A percentile compares a stretch with the other conserved stretches of the same genome.
phyloP scores from a whole-genome alignment of 2,888 invertebrate species.

The Sycophila texana region DNA sequence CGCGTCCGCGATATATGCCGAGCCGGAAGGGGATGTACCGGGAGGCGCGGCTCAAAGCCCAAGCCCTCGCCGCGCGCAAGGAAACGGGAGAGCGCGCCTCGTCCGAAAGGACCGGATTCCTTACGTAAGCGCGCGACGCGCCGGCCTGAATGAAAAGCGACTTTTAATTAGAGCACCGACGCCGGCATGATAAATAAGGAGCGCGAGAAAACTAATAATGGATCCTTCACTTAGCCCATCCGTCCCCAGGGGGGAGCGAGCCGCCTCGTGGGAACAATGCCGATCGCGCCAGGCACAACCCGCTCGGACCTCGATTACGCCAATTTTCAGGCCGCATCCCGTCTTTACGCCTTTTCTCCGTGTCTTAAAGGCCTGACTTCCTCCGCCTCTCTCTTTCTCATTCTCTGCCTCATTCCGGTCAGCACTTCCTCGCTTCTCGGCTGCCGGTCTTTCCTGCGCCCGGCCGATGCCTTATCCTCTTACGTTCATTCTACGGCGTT shows the following conservation, averaged over 20 bases:
- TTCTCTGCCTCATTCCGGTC: too few relatives aligned
- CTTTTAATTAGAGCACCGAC: slow-evolving; percentile 46
- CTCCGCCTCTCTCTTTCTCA: too few relatives aligned
- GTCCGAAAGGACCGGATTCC: too few relatives aligned
- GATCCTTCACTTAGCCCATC: slow-evolving; percentile 13
- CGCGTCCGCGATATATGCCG: background rate
- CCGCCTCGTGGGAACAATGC: background rate
- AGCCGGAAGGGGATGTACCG: background rate
- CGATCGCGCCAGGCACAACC: too few relatives aligned
- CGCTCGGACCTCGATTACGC: slow-evolving; percentile 37
- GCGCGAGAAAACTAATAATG: slow-evolving; percentile 50
- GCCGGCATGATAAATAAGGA: slow-evolving; percentile 46
- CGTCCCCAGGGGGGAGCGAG: background rate
- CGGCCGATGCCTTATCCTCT: slow-evolving; percentile 40
- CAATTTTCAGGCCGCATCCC: slow-evolving; percentile 41
- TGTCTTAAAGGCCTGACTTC: background rate
- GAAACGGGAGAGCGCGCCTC: too few relatives aligned
- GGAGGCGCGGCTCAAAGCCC: background rate
- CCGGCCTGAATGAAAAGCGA: slow-evolving; percentile 50
- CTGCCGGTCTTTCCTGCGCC: too few relatives aligned
- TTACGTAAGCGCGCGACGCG: slow-evolving; percentile 21
- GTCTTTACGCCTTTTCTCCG: background rate
- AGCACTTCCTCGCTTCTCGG: too few relatives aligned
- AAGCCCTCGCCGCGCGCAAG: too few relatives aligned
- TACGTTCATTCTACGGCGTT: slow-evolving; percentile 44